Percentiles rank a stretch among this genome's conserved stretches.
Evolutionary conservation across 2,888 invertebrate species (phyloP).

Genomic region (Cephalotes varians): DNA sequence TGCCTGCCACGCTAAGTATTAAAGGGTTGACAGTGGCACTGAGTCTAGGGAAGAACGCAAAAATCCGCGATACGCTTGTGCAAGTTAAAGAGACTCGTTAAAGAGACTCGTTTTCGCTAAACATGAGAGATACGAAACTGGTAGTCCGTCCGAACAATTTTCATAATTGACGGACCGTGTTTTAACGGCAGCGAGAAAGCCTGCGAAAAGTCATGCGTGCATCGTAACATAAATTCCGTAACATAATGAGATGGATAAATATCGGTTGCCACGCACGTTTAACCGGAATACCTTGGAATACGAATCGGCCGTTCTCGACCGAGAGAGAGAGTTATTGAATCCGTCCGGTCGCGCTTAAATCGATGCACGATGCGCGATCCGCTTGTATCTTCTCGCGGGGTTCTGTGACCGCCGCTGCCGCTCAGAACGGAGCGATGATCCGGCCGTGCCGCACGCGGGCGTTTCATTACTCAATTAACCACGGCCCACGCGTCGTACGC

Average conservation of each 20-base stretch:
- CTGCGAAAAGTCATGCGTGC: constrained; percentile 66
- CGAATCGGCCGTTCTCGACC: constrained; percentile 45
- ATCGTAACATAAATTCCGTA: constrained; percentile 79
- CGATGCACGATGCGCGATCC: constrained; percentile 58
- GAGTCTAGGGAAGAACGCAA: constrained; percentile 61
- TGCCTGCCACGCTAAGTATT: constrained; percentile 26
- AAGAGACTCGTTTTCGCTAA: constrained; percentile 65
- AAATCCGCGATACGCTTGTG: constrained; percentile 54
- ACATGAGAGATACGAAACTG: constrained; percentile 72
- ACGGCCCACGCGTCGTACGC: constrained; percentile 62
- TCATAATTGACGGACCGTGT: constrained; percentile 75
- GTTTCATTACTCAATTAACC: constrained; percentile 76
- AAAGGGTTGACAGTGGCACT: constrained; percentile 36
- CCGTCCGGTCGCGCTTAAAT: constrained; percentile 69
- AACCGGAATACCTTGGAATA: constrained; percentile 76
- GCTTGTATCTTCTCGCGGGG: constrained; percentile 8
- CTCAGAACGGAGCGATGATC: constrained; percentile 36
- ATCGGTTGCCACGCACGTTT: constrained; percentile 78
- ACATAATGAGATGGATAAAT: constrained; percentile 80
- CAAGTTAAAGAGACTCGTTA: constrained; percentile 57
- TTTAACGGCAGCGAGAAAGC: constrained; percentile 26
- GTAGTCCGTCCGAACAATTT: constrained; percentile 69
- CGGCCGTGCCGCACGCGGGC: constrained; percentile 39
- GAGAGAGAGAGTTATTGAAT: constrained; percentile 75
- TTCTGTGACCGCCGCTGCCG: constrained; percentile 16